These are phyloP conservation scores for Trichogramma pretiosum DNA, from an alignment of 1,140 invertebrate species.

Conservation along the genomic window DNA sequence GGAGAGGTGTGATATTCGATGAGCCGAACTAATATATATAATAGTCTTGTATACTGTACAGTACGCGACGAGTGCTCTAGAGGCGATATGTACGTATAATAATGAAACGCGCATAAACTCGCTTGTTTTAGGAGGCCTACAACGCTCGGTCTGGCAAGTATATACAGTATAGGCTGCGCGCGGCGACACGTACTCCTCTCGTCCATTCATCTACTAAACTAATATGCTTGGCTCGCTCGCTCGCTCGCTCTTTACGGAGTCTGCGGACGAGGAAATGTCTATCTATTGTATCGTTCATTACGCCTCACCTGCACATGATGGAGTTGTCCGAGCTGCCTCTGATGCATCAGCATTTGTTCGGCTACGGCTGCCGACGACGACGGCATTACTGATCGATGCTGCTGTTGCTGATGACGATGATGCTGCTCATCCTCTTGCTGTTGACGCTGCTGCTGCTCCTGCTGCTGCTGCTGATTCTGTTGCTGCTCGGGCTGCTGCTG, in stretches of 20 bases:
- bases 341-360: no score
- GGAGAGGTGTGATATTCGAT: no score
- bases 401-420: constrained; percentile 38
- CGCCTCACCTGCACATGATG: constrained; percentile 42
- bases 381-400: constrained; percentile 40
- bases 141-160: not conserved
- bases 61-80: no score
- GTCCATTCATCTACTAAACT: not conserved
- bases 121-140: not conserved
- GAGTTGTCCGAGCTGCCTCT: constrained; percentile 41
- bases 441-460: not conserved
- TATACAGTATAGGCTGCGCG: not conserved
- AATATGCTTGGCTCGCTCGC: no score
- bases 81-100: no score
- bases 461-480: not conserved
- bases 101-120: no score
- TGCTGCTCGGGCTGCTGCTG: constrained; percentile 17
- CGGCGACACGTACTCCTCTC: not conserved
- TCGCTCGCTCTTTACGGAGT: no score
- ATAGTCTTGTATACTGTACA: no score
- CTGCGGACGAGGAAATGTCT: not conserved
- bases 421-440: constrained; percentile 32
- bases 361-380: constrained; percentile 18
- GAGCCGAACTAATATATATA: no score
- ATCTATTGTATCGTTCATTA: not conserved